Conservation (phyloP, 2,113 vertebrate genomes). For the Himantopus leucocephalus region DNA sequence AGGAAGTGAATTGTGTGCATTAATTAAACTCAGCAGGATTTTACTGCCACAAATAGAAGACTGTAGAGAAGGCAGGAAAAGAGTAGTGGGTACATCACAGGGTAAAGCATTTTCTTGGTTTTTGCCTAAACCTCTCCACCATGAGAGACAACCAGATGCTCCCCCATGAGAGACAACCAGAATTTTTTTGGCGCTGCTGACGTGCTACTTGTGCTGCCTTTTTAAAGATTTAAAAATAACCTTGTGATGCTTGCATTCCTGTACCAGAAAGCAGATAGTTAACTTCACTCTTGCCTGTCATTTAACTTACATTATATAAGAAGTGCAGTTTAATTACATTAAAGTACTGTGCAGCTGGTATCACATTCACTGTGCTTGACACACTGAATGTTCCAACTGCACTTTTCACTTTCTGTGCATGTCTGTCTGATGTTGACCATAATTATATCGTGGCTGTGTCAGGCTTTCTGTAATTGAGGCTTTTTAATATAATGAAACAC, state of each 20-base stretch:
- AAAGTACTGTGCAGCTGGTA: slow-evolving; percentile 16
- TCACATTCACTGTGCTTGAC: background rate
- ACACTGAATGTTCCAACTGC: background rate
- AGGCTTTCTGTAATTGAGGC: background rate
- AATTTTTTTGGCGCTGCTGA: background rate
- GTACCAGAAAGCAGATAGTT: background rate
- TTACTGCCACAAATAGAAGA: background rate
- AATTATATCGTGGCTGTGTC: slow-evolving; percentile 6
- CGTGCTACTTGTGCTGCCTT: background rate
- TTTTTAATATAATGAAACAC: slow-evolving; percentile 4
- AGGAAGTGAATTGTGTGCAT: background rate
- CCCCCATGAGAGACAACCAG: background rate
- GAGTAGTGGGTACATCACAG: background rate
- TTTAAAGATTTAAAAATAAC: background rate
- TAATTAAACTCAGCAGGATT: background rate
- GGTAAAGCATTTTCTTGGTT: background rate
- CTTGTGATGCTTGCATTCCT: background rate
- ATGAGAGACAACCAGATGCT: background rate
- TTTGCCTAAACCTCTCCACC: background rate
- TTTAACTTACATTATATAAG: background rate
- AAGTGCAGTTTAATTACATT: background rate
- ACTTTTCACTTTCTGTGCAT: background rate
- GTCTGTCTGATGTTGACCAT: background rate
- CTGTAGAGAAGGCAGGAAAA: rapidly evolving
- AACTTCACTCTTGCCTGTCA: background rate